Base-by-base conservation (phyloP, 1,140 invertebrate genomes). In the Brevipalpus yothersi region DNA sequence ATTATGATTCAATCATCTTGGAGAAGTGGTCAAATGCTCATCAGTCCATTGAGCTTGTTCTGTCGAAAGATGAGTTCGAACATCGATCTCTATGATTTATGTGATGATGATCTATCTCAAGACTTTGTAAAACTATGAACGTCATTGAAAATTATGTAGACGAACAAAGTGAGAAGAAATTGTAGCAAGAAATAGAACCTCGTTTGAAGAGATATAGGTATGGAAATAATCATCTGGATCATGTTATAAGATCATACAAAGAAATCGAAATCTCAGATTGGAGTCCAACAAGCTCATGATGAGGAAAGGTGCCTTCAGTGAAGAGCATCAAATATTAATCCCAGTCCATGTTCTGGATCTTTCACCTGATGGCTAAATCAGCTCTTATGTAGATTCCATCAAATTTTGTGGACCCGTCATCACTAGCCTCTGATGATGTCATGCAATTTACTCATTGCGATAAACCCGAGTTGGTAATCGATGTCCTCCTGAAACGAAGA, bases 341-440 rank as follows among this genome's bases (percentile, higher is more conserved):
- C 19, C 41, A 63, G 81, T 86, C 21, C 94, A 98, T 70, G 78
- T 97, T 43, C 73, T 98, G 53, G 94, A 98, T 75, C 75, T 98
- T 43, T 79, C 83, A 19, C 76, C 82, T 53, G 79, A 86, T 54
- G 93, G 93, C 12, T 80, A 82, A 65, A 97, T 98, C 64, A 93
- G 91, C 70, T 89, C 94, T 2, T 93, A 98, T 69, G 79, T 97
- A 41, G 94, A 98, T 71, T 89, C 89, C 68, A 74, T 87, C 19
- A 75, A 83, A 70, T 97, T 95, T 75, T 98, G 93, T 75, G 93
- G 93, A 41, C 80, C 81, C 64, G 83, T 83, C n/a, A 94, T 98
- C 63, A 82, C 88, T 47, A 92, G 93, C 0, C 71, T 97, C 17
- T 89, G 78, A 83, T 63, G 81, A 80, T 65, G 78, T 98, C 15